Evolutionary conservation across 2,888 invertebrate species (phyloP), one percentile per base, ranked within the genome.

Genomic region (Mythimna albipuncta): DNA sequence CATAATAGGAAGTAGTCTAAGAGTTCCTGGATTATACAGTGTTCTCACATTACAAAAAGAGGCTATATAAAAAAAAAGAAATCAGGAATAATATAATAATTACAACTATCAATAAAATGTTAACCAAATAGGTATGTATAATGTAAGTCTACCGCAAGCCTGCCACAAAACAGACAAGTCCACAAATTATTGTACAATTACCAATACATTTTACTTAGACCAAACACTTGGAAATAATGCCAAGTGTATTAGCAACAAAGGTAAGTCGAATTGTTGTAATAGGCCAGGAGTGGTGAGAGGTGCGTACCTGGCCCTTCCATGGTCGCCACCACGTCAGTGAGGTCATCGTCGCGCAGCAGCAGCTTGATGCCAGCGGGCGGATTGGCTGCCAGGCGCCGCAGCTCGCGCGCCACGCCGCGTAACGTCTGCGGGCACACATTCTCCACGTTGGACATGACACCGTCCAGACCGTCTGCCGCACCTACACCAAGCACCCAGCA

Each of bases 391-490:
- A 99, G 96, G 85, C 98, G 98, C 89, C 98, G 98, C 97, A 99
- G 97, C 96, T 99, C 99, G 91, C 98, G 98, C 85, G 98, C 97
- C 84, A 99, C 98, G 89, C 98, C 98, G 91, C 98, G 97, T 96
- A 99, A 98, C 81, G 98, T 98, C 97, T 99, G 99, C 81, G 99
- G 99, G 79, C 99, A 98, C 89, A 99, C 97, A 96, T 99, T 99
- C 97, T 99, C 99, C 87, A 99, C 98, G 96, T 99, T 99, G 87
- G 98, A 98, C 97, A 98, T 98, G 79, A 6, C 73, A 62, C 70
- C 69, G 64, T 50, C 62, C 59, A 21, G 58, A 74, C 58, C n/a
- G 59, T 47, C 64, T 59, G 68, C 71, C 62, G 32, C 44, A 65
- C 26, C 44, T 32, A 10, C 52, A n/a, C 66, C 55, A 10, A 44